A percentile compares a stretch with the other conserved stretches of the same genome.
These are phyloP conservation scores for Tiphia femorata DNA, from an alignment of 2,888 invertebrate genomes.

Conservation along the genomic window DNA sequence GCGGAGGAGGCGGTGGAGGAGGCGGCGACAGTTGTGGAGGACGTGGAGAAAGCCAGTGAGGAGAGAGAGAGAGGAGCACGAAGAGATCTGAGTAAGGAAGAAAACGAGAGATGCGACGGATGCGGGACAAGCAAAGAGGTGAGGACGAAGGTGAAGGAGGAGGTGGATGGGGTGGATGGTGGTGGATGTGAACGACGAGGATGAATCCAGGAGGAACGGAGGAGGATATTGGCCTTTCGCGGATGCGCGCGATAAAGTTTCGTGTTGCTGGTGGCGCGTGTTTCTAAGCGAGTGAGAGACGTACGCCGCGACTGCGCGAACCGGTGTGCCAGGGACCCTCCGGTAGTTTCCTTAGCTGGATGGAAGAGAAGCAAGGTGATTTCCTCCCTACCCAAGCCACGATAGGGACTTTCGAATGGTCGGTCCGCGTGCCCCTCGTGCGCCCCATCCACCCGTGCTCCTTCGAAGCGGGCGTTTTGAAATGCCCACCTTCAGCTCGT, in stretches of 20 bases:
- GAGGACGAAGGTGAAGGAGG: neutral
- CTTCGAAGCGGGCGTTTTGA: conserved; percentile 15
- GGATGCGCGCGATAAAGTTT: conserved; percentile 6
- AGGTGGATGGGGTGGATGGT: no score
- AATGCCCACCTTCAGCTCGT: conserved; percentile 34
- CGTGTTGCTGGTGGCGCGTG: neutral
- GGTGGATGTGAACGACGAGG: no score
- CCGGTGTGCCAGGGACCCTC: conserved; percentile 59
- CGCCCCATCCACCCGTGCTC: conserved; percentile 11
- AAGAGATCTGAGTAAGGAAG: neutral
- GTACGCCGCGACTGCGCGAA: conserved; percentile 67
- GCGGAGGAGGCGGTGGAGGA: neutral
- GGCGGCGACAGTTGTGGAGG: no score
- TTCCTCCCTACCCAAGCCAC: conserved; percentile 24
- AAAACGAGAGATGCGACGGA: neutral
- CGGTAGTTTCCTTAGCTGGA: conserved; percentile 36
- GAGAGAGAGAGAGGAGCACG: neutral
- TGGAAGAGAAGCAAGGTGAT: conserved; percentile 36
- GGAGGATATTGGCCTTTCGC: neutral
- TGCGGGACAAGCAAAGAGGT: neutral
- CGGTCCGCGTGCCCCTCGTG: conserved; percentile 20
- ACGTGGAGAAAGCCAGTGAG: neutral
- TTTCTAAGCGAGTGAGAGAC: conserved; percentile 43
- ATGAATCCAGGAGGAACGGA: no score
- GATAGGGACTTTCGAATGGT: conserved; percentile 25